Conservation (phyloP, 2,113 vertebrate genomes). For the Lagopus muta region DNA sequence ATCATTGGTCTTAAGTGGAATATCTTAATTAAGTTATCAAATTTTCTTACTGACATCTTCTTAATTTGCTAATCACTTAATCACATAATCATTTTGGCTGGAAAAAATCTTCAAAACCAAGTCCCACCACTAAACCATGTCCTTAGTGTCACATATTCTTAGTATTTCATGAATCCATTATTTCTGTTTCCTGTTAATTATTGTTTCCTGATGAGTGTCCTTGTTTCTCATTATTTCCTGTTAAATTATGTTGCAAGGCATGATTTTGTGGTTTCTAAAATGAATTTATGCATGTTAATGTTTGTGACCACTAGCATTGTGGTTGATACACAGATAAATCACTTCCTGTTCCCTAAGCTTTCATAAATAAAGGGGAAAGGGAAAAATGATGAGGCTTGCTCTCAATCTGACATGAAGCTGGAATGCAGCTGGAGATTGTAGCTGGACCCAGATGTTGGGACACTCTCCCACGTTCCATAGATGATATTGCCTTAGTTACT, state of each 20-base stretch:
- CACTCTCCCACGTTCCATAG: rapidly evolving
- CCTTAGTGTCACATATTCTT: not conserved
- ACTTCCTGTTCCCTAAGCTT: not conserved
- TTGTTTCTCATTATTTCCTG: not conserved
- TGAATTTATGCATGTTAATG: not conserved
- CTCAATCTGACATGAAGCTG: not conserved
- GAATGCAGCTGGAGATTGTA: not conserved
- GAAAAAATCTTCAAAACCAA: not conserved
- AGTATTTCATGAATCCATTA: not conserved
- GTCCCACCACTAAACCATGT: not conserved
- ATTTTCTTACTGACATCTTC: too few relatives aligned
- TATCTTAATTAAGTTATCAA: not conserved
- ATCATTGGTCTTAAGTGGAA: not conserved
- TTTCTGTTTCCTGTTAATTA: not conserved
- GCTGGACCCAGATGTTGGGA: not conserved
- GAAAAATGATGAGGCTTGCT: not conserved
- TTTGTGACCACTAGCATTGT: not conserved
- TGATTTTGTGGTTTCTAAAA: not conserved
- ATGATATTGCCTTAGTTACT: not conserved
- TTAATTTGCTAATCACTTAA: not conserved
- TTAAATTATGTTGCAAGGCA: not conserved
- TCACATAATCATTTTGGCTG: not conserved
- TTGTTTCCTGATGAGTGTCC: not conserved
- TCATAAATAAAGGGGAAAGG: not conserved
- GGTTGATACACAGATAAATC: not conserved